phyloP scores from a whole-genome alignment of 2,113 vertebrate species.

The Myrmophylax atrothorax region DNA sequence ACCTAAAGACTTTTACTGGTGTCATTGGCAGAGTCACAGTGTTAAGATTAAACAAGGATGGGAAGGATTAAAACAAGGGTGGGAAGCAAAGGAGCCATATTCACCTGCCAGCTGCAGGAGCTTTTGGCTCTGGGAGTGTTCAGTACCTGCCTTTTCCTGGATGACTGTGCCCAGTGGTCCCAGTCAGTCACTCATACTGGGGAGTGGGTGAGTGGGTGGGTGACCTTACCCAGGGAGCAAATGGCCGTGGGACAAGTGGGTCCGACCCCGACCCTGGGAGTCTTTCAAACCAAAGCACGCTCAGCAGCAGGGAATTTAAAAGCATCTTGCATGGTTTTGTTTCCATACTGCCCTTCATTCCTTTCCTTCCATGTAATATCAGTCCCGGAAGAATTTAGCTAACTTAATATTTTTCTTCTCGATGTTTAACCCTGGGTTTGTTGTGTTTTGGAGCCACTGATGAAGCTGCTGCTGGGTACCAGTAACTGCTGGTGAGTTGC shows the following conservation, averaged over 20 bases:
- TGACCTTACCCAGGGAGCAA: neutral
- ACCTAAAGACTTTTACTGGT: fast-evolving
- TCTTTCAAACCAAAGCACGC: neutral
- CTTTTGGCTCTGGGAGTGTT: neutral
- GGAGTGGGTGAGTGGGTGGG: neutral
- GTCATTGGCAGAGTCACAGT: neutral
- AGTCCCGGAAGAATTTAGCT: neutral
- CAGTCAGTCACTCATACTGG: neutral
- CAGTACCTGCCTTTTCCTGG: neutral
- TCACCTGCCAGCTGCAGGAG: neutral
- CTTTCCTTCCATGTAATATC: neutral
- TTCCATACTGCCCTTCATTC: neutral
- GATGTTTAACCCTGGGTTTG: neutral
- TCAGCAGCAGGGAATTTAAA: neutral
- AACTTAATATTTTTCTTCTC: neutral
- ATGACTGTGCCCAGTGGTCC: neutral
- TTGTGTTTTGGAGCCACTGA: neutral
- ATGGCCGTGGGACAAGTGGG: neutral
- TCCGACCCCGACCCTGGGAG: neutral
- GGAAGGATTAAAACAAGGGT: neutral
- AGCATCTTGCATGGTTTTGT: neutral
- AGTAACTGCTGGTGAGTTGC: neutral
- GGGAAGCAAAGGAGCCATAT: fast-evolving
- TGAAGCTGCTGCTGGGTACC: neutral
- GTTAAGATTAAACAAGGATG: neutral